A percentile compares a stretch with the other conserved stretches of the same genome.
Conservation (phyloP, 2,888 invertebrate genomes). For the Anagyrus pseudococci region DNA sequence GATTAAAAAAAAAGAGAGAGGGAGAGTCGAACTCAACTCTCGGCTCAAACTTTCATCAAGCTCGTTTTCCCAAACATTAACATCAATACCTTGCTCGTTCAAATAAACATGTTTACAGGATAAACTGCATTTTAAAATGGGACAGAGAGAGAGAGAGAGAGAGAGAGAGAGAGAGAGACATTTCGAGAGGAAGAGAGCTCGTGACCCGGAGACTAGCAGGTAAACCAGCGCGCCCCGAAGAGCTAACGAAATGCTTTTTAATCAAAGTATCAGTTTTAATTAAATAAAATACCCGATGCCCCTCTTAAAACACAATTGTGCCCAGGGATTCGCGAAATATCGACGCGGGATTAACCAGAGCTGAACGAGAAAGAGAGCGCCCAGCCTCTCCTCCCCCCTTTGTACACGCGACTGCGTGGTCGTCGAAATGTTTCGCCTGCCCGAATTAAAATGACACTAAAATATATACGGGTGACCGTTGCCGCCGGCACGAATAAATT, state of each 20-base stretch:
- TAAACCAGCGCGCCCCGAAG: too few species aligned
- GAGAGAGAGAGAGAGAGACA: too few species aligned
- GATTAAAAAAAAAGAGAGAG: too few species aligned
- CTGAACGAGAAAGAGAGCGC: neutral
- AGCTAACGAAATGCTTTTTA: slow-evolving; percentile 2
- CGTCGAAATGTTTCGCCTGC: slow-evolving; percentile 59
- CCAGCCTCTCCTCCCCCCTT: slow-evolving; percentile 18
- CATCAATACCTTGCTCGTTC: neutral
- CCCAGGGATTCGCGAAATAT: slow-evolving; percentile 53
- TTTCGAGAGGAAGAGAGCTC: too few species aligned
- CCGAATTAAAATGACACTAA: slow-evolving; percentile 61
- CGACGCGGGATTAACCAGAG: slow-evolving; percentile 56
- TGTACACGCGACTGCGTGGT: slow-evolving; percentile 47
- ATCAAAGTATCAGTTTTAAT: slow-evolving; percentile 4
- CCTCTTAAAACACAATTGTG: neutral
- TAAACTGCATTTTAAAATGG: neutral
- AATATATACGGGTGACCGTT: slow-evolving; percentile 52
- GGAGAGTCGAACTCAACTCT: too few species aligned
- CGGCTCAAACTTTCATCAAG: neutral
- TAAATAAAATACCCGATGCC: neutral
- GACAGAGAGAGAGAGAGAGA: too few species aligned
- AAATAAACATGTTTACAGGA: neutral
- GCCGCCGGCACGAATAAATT: slow-evolving; percentile 51
- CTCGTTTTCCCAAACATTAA: neutral
- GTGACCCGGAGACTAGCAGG: too few species aligned